Evolutionary conservation across 2,797 vertebrate species (phyloP).

Genomic region (Anguilla anguilla): DNA sequence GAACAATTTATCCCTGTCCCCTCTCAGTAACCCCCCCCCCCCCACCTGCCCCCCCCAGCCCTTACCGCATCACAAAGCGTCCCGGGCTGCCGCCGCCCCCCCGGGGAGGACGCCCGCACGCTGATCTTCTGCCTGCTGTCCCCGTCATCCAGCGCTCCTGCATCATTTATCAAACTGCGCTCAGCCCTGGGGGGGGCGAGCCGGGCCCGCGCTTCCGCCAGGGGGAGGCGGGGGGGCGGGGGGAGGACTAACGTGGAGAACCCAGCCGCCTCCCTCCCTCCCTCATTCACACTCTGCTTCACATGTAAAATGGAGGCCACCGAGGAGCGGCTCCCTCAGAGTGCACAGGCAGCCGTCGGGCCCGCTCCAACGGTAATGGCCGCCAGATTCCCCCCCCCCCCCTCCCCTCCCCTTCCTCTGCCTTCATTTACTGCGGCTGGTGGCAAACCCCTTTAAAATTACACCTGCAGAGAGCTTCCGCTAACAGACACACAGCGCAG

Average conservation of each 20-base stretch:
- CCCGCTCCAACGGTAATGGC: constrained; percentile 31
- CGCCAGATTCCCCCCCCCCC: constrained; percentile 56
- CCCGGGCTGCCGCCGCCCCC: not conserved
- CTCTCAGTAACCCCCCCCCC: not conserved
- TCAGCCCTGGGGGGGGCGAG: not conserved
- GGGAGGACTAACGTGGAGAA: not conserved
- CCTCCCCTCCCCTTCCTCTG: not conserved
- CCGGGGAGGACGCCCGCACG: not conserved
- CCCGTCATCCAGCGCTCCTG: constrained; percentile 6
- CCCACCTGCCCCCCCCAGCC: too few relatives aligned
- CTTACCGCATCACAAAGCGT: not conserved
- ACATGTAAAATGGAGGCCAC: constrained; percentile 12
- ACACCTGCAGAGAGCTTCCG: not conserved
- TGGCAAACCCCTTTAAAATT: not conserved
- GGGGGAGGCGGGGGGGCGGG: not conserved
- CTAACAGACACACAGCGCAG: not conserved
- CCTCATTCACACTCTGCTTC: not conserved
- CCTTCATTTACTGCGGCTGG: not conserved
- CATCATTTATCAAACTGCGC: constrained; percentile 29
- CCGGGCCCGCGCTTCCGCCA: not conserved
- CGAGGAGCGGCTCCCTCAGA: not conserved
- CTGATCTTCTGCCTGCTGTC: constrained; percentile 4
- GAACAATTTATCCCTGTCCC: constrained; percentile 28
- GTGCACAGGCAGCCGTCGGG: not conserved
- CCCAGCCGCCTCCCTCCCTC: constrained; percentile 18